Conservation (phyloP, 2,113 vertebrate genomes). For the Melanocharis versteri region DNA sequence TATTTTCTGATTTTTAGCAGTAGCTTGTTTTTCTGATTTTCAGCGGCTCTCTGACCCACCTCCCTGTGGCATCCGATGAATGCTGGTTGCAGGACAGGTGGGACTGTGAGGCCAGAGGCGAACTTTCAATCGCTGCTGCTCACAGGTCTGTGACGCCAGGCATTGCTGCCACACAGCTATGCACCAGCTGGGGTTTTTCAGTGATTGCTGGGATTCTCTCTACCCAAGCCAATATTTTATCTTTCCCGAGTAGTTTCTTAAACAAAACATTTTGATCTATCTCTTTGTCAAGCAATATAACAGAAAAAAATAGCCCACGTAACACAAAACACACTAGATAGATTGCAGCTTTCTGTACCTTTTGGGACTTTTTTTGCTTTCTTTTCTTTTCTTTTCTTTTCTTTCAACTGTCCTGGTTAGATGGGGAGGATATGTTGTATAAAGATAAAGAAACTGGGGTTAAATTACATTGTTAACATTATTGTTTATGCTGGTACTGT, state of each 20-base stretch:
- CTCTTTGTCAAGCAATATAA: background rate
- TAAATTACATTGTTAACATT: background rate
- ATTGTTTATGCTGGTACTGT: background rate
- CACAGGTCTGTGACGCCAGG: background rate
- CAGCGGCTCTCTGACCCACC: background rate
- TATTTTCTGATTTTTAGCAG: background rate
- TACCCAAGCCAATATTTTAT: background rate
- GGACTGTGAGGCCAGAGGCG: background rate
- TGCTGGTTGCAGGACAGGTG: background rate
- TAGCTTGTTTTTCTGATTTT: background rate
- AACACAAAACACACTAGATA: background rate
- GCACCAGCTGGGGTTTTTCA: background rate
- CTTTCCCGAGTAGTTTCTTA: background rate
- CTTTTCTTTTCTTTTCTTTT: background rate
- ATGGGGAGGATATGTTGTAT: background rate
- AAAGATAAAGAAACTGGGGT: background rate
- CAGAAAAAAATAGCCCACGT: background rate
- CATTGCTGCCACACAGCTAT: background rate
- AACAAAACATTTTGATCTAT: background rate
- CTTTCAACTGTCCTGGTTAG: background rate
- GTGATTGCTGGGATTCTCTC: background rate
- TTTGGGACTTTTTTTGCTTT: background rate
- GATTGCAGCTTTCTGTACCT: background rate
- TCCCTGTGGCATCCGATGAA: background rate
- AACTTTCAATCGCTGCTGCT: background rate